Conservation (phyloP, 1,140 invertebrate genomes). For the Ooceraea biroi region DNA sequence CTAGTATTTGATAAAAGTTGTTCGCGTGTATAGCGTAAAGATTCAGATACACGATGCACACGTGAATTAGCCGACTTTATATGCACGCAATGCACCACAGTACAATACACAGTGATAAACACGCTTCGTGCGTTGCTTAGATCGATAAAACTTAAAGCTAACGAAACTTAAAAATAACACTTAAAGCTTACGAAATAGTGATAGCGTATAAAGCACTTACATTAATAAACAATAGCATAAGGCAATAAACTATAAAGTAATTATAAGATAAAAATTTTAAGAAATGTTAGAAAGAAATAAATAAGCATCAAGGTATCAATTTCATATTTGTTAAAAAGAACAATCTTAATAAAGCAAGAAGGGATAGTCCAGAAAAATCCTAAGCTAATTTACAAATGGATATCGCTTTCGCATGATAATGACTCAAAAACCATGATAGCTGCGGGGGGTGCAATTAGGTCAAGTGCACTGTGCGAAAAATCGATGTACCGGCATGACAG, state of each 20-base stretch:
- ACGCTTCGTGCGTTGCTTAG: constrained; percentile 34
- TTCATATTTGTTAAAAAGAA: neutral
- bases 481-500: constrained; percentile 93
- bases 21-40: constrained; percentile 50
- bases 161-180: constrained; percentile 55
- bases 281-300: neutral
- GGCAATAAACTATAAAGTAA: neutral
- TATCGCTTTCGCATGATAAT: neutral
- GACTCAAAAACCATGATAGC: constrained; percentile 37
- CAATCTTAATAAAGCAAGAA: neutral
- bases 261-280: neutral
- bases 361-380: no score
- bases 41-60: constrained; percentile 44
- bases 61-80: constrained; percentile 1
- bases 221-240: neutral
- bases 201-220: neutral
- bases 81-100: constrained; percentile 56
- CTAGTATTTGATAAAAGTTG: constrained; percentile 13
- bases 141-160: constrained; percentile 60
- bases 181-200: constrained; percentile 45
- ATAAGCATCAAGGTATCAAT: constrained; percentile 1
- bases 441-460: constrained; percentile 43
- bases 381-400: neutral
- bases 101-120: constrained; percentile 23
- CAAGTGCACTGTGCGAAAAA: constrained; percentile 57